These are phyloP conservation scores for Tetranychus urticae DNA, from an alignment of 1,140 invertebrate genomes.

Conservation along the genomic window DNA sequence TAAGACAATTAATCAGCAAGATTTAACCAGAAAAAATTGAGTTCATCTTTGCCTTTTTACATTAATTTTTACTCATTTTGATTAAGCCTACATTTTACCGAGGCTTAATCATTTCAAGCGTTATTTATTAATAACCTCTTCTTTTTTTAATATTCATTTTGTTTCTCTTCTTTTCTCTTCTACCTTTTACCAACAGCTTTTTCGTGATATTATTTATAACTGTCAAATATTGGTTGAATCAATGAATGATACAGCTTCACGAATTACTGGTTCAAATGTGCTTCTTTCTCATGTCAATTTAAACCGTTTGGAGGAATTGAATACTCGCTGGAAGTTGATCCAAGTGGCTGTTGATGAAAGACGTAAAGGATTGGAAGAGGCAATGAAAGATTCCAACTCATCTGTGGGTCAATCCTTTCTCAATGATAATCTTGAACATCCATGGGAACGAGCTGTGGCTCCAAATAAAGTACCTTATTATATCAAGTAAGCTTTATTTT, in stretches of 20 bases:
- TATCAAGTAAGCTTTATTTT: slow-evolving; percentile 50
- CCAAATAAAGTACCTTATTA: slow-evolving; percentile 92
- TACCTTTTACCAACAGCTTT: slow-evolving; percentile 10
- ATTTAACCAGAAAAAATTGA: too few species aligned
- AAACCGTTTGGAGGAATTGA: slow-evolving; percentile 49
- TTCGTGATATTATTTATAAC: slow-evolving; percentile 45
- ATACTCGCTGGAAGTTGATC: slow-evolving; percentile 50
- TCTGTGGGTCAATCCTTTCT: slow-evolving; percentile 19
- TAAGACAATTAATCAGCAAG: too few species aligned
- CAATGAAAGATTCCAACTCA: slow-evolving; percentile 23
- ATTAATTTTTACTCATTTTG: too few species aligned
- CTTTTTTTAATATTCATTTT: too few species aligned
- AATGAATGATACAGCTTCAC: slow-evolving; percentile 51
- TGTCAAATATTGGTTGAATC: slow-evolving; percentile 45
- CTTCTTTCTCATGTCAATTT: slow-evolving; percentile 26
- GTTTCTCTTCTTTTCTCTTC: too few species aligned
- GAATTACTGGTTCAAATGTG: slow-evolving; percentile 24
- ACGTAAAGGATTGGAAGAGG: slow-evolving; percentile 35
- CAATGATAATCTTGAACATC: slow-evolving; percentile 54
- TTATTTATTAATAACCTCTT: too few species aligned
- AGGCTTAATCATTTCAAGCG: too few species aligned
- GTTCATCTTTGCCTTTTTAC: too few species aligned
- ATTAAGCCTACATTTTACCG: too few species aligned
- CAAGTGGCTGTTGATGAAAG: slow-evolving; percentile 48
- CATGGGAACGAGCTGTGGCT: slow-evolving; percentile 82